phyloP scores from a whole-genome alignment of 1,140 invertebrate genomes.

The Physella acuta region DNA sequence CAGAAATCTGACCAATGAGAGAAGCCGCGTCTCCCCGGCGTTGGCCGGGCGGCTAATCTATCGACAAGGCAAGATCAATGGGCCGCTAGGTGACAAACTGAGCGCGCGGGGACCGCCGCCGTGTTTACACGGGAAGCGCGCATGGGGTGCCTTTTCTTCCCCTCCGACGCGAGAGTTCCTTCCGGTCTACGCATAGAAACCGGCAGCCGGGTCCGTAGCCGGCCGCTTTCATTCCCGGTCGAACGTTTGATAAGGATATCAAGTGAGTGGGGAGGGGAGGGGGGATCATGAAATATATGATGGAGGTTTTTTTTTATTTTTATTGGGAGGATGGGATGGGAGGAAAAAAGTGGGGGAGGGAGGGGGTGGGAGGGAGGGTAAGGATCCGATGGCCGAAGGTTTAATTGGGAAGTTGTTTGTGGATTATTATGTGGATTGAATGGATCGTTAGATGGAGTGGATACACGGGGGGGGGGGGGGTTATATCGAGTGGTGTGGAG shows the following conservation, averaged over 20 bases:
- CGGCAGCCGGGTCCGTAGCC: conserved; percentile 8
- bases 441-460: no score
- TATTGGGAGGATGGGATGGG: no score
- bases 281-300: no score
- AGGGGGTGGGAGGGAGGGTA: no score
- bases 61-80: conserved; percentile 17
- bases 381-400: no score
- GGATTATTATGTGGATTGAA: no score
- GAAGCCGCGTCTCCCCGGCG: conserved; percentile 10
- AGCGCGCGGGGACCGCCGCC: conserved; percentile 13
- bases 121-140: conserved; percentile 20
- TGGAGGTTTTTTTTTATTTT: no score
- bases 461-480: no score
- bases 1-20: conserved; percentile 14
- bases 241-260: conserved; percentile 10
- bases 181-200: conserved; percentile 17
- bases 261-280: not conserved
- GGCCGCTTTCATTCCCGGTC: not conserved
- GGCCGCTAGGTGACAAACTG: conserved; percentile 16
- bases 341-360: no score
- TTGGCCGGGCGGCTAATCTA: conserved; percentile 13
- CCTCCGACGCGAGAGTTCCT: conserved; percentile 20
- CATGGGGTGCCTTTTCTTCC: conserved; percentile 19
- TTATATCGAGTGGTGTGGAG: no score
- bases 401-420: no score